Evolutionary conservation across 2,113 vertebrate genomes (phyloP), one percentile per base, ranked within the genome.

Genomic region (Lampris megalopsis): DNA sequence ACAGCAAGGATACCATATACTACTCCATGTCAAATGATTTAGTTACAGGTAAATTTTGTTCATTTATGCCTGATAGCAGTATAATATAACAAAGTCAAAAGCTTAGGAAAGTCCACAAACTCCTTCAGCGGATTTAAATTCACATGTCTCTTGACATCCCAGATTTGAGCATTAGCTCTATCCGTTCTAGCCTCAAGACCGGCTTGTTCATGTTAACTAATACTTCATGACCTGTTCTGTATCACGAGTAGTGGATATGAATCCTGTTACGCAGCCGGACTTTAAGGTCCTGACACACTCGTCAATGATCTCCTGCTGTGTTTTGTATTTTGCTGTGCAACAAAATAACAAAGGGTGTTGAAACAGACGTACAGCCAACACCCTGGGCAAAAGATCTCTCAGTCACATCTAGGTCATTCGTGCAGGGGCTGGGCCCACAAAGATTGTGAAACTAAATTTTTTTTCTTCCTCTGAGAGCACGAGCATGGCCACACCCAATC

Each of bases 331-430:
- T 67, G 75, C 77, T 71, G 69, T 59, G 73, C 63, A 58, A 68
- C 59, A 53, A 8, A 86, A 24, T 24, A 75, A 65, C 71, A 84
- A 80, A 82, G 69, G 45, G 4, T 43, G 5, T 63, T 57, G 77
- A 87, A 73, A 85, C 45, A 59, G 80, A 73, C 72, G 75, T 67
- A 58, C 68, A 85, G 89, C 76, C 79, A 82, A 91, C 90, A 88
- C 90, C 89, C 87, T 67, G 62, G 67, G 74, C 64, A 62, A 59
- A 79, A 90, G 61, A 82, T 63, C 50, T 63, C 50, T 88, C 72
- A 90, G 71, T 90, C 81, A 82, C 73, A 91, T 88, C 73, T 88
- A 91, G 85, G 86, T 89, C 87, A 82, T 59, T 65, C 82, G 73
- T 77, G 79, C 70, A 74, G 57, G 70, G 77, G 64, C 63, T 2